Evolutionary conservation across 53 echinoderm and acorn worm species (phyloP), one percentile per base, ranked within the genome.

Genomic region (Crossaster papposus): DNA sequence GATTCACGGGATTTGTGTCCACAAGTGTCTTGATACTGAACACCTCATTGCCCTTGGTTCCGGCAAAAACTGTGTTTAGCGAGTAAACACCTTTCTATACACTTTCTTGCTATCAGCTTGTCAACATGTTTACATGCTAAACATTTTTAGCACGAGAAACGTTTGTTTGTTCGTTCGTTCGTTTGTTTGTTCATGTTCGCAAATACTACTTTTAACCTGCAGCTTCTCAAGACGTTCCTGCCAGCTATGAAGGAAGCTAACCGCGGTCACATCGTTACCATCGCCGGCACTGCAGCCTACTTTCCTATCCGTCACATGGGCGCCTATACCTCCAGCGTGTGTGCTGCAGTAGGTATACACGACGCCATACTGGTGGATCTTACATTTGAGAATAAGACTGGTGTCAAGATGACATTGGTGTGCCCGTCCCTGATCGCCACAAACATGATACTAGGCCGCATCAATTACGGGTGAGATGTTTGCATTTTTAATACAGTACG

Each of bases 321-420:
- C n/a, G 97, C 95, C 65, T 97, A 97, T 79, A 93, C 88, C n/a
- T 93, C 97, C 62, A 95, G 95, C 71, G 95, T 95, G 64, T 95
- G 92, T 90, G 96, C 92, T 2, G 93, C 93, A 2, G 96, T 96
- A 0, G 96, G 96, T 4, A 85, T 96, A 37, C 95, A 96, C 29
- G 96, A 96, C 53, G 58, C 93, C 14, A 90, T 96, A 30, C 90
- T 80, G 51, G 77, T 82, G 38, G 96, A 96, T 68, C 71, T 96
- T 15, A 35, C 53, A 35, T 74, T 74, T 34, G 75, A 74, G 15
- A 35, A 74, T 13, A 74, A 74, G 22, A 74, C 14, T 4, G 75
- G 75, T 10, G 36, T 74, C 13, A 74, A 74, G 18, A 74, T 74
- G 75, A 74, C 75, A 13, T 33, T 74, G 17, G 75, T 74, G 15